Percentiles rank a stretch among this genome's conserved stretches.
These are phyloP conservation scores for Ahaetulla prasina DNA, from an alignment of 2,113 vertebrate species.

Conservation along the genomic window DNA sequence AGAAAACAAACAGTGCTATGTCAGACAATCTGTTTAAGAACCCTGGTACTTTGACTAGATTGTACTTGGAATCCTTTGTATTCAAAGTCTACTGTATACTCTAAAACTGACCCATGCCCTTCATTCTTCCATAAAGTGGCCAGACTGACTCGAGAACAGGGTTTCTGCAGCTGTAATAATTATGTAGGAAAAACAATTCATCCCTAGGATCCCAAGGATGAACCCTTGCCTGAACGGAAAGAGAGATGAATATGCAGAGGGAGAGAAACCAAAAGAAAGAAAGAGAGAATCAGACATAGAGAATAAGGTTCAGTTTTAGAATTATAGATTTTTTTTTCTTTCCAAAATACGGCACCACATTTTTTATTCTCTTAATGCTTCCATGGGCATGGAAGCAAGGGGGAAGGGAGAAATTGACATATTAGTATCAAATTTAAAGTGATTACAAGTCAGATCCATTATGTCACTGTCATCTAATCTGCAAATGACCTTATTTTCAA, in stretches of 20 bases:
- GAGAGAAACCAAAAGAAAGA: background rate
- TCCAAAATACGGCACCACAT: background rate
- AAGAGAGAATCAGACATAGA: background rate
- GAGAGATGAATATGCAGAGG: background rate
- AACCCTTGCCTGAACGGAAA: background rate
- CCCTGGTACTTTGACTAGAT: background rate
- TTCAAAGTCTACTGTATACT: background rate
- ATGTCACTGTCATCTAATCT: constrained; percentile 18
- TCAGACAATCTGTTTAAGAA: constrained; percentile 36
- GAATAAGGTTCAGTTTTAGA: background rate
- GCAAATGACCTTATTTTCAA: constrained; percentile 21
- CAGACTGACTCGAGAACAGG: background rate
- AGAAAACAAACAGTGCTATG: background rate
- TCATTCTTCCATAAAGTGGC: background rate
- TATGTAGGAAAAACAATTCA: background rate
- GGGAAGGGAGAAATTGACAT: background rate
- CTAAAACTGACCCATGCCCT: background rate
- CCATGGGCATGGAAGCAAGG: background rate
- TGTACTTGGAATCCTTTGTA: background rate
- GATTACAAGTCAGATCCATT: constrained; percentile 23
- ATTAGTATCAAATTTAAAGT: constrained; percentile 13
- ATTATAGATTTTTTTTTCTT: background rate
- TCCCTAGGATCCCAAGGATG: background rate
- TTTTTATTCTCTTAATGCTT: constrained; percentile 4
- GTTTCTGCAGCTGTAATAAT: background rate